phyloP scores from a whole-genome alignment of 2,113 vertebrate genomes.

The Protobothrops mucrosquamatus region DNA sequence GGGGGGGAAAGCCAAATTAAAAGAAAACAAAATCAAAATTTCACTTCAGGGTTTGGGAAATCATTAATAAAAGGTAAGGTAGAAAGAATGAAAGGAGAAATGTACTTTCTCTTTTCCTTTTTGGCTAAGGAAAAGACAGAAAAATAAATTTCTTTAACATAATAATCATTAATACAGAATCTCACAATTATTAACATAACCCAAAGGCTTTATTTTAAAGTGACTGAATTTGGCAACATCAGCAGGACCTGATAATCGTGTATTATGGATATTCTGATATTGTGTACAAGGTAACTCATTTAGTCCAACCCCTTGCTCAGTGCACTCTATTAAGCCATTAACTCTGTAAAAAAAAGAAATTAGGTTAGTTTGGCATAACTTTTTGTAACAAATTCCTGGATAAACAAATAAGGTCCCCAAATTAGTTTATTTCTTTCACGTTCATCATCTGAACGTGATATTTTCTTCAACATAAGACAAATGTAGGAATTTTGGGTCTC shows the following conservation, averaged over 20 bases:
- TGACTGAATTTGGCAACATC: background rate
- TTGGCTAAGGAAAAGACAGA: background rate
- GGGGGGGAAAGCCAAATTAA: background rate
- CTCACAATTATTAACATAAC: background rate
- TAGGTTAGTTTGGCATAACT: background rate
- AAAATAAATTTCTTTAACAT: background rate
- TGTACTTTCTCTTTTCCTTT: background rate
- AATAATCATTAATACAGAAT: background rate
- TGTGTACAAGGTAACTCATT: background rate
- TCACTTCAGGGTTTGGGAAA: background rate
- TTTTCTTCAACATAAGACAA: background rate
- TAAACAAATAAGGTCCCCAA: background rate
- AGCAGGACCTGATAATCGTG: background rate
- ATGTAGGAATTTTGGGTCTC: background rate
- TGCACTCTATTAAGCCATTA: background rate
- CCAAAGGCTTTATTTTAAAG: background rate
- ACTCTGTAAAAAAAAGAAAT: background rate
- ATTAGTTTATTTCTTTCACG: background rate
- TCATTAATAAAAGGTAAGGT: background rate
- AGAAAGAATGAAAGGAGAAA: background rate
- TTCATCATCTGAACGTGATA: background rate
- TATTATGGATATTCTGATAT: background rate
- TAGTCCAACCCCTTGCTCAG: background rate
- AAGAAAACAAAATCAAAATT: background rate
- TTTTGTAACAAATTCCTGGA: background rate